Percentiles rank a stretch among this genome's conserved stretches.
These are phyloP conservation scores for Sinotaia quadrata DNA, from an alignment of 2,888 invertebrate genomes.

Conservation along the genomic window DNA sequence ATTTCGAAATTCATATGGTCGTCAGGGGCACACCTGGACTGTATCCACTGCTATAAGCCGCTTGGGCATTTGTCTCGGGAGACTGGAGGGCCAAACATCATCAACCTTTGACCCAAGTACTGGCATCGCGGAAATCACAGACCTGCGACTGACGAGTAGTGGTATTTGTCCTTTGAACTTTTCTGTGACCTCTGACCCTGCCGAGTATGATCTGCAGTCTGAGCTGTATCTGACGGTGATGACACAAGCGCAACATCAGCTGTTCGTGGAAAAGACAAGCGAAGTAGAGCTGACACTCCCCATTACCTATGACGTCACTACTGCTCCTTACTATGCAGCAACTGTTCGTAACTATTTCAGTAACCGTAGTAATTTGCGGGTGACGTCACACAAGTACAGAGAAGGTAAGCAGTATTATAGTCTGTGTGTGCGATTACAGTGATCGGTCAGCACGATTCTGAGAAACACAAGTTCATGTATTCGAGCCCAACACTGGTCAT, in stretches of 20 bases:
- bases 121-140: constrained; percentile 28
- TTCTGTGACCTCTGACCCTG: constrained; percentile 31
- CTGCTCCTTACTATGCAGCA: constrained; percentile 27
- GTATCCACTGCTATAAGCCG: constrained; percentile 23
- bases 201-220: constrained; percentile 27
- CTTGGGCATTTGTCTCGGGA: constrained; percentile 34
- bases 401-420: constrained; percentile 25
- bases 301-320: constrained; percentile 21
- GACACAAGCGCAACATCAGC: constrained; percentile 21
- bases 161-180: constrained; percentile 34
- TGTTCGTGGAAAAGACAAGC: constrained; percentile 27
- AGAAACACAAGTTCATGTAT: not conserved
- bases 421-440: not conserved
- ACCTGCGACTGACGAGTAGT: constrained; percentile 31
- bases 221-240: constrained; percentile 11
- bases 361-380: constrained; percentile 12
- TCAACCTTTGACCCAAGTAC: constrained; percentile 30
- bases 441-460: not conserved
- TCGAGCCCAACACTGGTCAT: too few species aligned
- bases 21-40: constrained; percentile 36
- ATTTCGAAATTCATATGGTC: not conserved
- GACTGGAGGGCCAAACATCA: constrained; percentile 26
- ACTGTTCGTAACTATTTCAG: constrained; percentile 30
- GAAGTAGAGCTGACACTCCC: constrained; percentile 33
- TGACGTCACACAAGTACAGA: constrained; percentile 18